Conservation (phyloP, 1,140 invertebrate species). For the Drosophila asahinai region DNA sequence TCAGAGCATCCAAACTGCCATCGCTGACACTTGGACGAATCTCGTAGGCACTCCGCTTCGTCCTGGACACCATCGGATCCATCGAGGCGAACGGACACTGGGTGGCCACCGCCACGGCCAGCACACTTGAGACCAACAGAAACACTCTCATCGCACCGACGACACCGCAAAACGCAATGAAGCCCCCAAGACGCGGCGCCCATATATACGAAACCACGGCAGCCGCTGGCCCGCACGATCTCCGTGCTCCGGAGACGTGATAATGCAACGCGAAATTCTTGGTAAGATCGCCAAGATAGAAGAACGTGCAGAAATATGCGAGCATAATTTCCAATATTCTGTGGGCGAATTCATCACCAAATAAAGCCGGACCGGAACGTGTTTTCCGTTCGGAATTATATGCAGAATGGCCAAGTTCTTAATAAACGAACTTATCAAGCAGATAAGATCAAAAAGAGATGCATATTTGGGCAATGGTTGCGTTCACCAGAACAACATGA, state of each 20-base stretch:
- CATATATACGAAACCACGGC: constrained; percentile 46
- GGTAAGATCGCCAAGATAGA: constrained; percentile 62
- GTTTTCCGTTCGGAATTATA: constrained; percentile 18
- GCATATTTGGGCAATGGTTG: neutral
- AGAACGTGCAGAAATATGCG: constrained; percentile 43
- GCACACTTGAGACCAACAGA: constrained; percentile 14
- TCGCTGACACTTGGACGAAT: constrained; percentile 48
- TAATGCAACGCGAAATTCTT: constrained; percentile 48
- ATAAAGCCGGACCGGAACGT: constrained; percentile 32
- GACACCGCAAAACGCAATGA: constrained; percentile 38
- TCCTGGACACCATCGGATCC: constrained; percentile 5
- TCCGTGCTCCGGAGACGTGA: constrained; percentile 41
- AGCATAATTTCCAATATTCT: constrained; percentile 47
- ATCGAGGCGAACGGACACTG: constrained; percentile 44
- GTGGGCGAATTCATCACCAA: constrained; percentile 14
- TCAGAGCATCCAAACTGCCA: constrained; percentile 46
- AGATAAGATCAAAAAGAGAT: constrained; percentile 7
- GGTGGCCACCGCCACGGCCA: constrained; percentile 14
- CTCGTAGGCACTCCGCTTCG: constrained; percentile 36
- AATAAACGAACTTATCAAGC: constrained; percentile 11
- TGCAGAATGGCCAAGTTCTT: constrained; percentile 12
- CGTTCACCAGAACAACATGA: no score
- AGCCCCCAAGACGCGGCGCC: constrained; percentile 8
- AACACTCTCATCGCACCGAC: constrained; percentile 31
- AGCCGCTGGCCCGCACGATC: neutral